Conservation (phyloP, 2,888 invertebrate species). For the Ornithoptera alexandrae region DNA sequence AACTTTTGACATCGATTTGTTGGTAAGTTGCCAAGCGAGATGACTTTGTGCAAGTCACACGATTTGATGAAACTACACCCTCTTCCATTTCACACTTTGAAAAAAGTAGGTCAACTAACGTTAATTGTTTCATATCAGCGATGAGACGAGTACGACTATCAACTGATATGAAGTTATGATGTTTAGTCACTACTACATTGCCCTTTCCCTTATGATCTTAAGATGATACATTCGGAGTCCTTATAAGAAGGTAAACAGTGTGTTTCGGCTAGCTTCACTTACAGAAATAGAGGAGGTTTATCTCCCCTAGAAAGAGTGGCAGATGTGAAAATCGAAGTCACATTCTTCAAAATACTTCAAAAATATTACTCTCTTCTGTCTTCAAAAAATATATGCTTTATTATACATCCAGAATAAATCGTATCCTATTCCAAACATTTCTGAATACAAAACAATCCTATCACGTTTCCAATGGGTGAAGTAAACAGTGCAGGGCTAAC, state of each 20-base stretch:
- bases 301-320: too few relatives aligned
- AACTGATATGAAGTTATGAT: too few relatives aligned
- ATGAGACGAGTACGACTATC: not conserved
- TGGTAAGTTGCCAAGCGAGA: constrained; percentile 15
- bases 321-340: too few relatives aligned
- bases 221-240: too few relatives aligned
- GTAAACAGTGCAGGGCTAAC: constrained; percentile 13
- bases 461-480: constrained; percentile 17
- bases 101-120: not conserved
- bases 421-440: constrained; percentile 4
- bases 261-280: too few relatives aligned
- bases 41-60: constrained; percentile 21
- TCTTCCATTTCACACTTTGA: not conserved
- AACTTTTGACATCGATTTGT: constrained; percentile 10
- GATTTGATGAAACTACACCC: constrained; percentile 9
- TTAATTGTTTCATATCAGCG: not conserved
- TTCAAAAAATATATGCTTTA: not conserved
- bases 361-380: too few relatives aligned
- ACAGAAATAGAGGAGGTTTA: too few relatives aligned
- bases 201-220: too few relatives aligned
- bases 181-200: too few relatives aligned
- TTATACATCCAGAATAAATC: constrained; percentile 13
- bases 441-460: constrained; percentile 22
- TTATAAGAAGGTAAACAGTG: too few relatives aligned
- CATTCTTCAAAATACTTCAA: too few relatives aligned